Base-by-base conservation (phyloP, 2,888 invertebrate genomes). In the Acanthopleura granulata region DNA sequence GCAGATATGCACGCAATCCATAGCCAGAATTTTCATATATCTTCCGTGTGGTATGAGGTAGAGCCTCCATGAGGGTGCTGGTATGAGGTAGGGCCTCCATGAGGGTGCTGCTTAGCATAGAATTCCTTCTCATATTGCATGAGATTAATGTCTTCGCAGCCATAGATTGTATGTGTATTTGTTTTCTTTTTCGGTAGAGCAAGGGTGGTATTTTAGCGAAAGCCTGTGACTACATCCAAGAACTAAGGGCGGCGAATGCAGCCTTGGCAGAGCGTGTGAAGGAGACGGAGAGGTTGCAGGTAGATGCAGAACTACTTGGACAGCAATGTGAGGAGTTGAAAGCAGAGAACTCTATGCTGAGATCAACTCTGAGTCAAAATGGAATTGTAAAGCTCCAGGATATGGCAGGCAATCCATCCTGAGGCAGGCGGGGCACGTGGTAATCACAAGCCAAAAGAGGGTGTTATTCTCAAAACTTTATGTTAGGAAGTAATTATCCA, bases 191-290 rank as follows among this genome's bases (percentile, higher is more conserved):
- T 70, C 82, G 83, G 57, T 93, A 95, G 93, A 97, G 97, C 87
- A 98, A 98, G 92, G 97, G 98, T 22, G 97, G 97, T 75, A 97
- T 98, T 84, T 91, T 98, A 83, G 96, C 97, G 11, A 98, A 97
- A 91, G 97, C 98, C 0, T 98, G 97, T 90, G 97, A 98, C 88
- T 96, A 98, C 90, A 97, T 98, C 80, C 93, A 93, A 75, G 96
- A 97, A 86, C 92, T 98, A 81, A 94, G 95, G 77, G 93, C 93
- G 71, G 94, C 94, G 80, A 95, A 96, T 89, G 93, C 94, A 84
- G 94, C 94, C 92, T 93, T 94, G 88, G 92, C 93, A 14, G 92
- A 93, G 50, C 93, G 92, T 84, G 84, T 93, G 70, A 92, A 93
- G 77, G 95, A 96, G 81, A 94, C 94, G 80, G 95, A 95, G 84